Base-by-base conservation (phyloP, 1,140 invertebrate genomes). In the Aphaenogaster floridana region DNA sequence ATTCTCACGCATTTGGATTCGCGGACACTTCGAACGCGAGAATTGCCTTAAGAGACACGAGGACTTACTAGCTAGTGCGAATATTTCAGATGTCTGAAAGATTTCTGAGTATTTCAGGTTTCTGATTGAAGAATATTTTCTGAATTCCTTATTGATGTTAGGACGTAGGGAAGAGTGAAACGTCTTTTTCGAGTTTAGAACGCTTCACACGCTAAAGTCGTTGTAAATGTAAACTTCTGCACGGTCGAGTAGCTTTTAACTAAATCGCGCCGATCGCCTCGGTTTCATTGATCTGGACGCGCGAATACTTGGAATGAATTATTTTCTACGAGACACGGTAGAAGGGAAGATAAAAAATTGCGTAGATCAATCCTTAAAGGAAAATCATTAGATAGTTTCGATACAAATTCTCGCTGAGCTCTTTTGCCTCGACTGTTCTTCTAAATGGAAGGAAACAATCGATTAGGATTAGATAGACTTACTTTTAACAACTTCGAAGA, bases 11-110 rank as follows among this genome's bases (percentile, higher is more conserved):
- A 59, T 72, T 72, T 81, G 36, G 39, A 89, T 79, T 79, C 76
- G 64, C 76, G 21, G 5, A 89, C 68, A 48, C 76, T 77, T 50
- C 54, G 50, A 61, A 85, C 39, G 54, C 48, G 80, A 87, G 57
- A 54, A 72, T 74, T 89, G 77, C 68, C 78, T 81, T 81, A 74
- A 74, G 54, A 89, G 42, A 83, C 69, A 83, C 39, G 89, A 84
- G 66, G 68, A 52, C 21, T 64, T 45, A 45, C 36, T 81, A 71
- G 11, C 21, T 57, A 81, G 80, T 61, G 39, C 28, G 34, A 63
- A 74, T 74, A 61, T 63, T 76, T 76, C 69, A 74, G 69, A 48
- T 81, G 36, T 81, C 64, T n/a, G 34, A 71, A 28, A 69, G 66
- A 48, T 28, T 69, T 50, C 45, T 21, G n/a, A 76, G 59, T 61